phyloP scores from a whole-genome alignment of 2,113 vertebrate genomes.

The Procavia capensis region DNA sequence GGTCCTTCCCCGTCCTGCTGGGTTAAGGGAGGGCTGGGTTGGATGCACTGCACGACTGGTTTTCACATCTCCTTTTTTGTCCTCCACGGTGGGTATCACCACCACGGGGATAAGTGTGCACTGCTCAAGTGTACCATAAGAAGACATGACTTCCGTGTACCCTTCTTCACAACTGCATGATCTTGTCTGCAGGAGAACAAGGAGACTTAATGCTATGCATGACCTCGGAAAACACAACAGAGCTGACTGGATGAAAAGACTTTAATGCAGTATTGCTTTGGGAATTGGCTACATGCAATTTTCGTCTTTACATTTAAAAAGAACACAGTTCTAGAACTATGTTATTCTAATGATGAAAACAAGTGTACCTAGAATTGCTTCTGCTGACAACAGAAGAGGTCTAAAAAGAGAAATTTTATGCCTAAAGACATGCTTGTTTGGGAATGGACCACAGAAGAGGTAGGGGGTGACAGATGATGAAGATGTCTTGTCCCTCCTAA shows the following conservation, averaged over 20 bases:
- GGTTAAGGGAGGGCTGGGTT: conserved; percentile 90
- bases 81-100: conserved; percentile 94
- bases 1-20: conserved; percentile 93
- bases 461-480: background rate
- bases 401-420: background rate
- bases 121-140: conserved; percentile 92
- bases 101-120: conserved; percentile 96
- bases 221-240: background rate
- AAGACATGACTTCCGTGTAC: conserved; percentile 95
- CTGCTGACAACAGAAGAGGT: background rate
- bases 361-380: background rate
- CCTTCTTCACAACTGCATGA: conserved; percentile 95
- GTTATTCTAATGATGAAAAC: background rate
- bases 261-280: background rate
- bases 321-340: background rate
- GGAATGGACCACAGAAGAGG: background rate
- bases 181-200: conserved; percentile 89
- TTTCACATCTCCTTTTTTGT: conserved; percentile 96
- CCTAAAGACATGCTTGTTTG: background rate
- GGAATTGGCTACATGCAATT: background rate
- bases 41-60: conserved; percentile 96
- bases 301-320: background rate
- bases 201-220: conserved; percentile 57
- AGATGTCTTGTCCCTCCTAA: background rate
- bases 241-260: background rate